Base-by-base conservation (phyloP, 2,797 vertebrate species). In the Anolis apletophallus region DNA sequence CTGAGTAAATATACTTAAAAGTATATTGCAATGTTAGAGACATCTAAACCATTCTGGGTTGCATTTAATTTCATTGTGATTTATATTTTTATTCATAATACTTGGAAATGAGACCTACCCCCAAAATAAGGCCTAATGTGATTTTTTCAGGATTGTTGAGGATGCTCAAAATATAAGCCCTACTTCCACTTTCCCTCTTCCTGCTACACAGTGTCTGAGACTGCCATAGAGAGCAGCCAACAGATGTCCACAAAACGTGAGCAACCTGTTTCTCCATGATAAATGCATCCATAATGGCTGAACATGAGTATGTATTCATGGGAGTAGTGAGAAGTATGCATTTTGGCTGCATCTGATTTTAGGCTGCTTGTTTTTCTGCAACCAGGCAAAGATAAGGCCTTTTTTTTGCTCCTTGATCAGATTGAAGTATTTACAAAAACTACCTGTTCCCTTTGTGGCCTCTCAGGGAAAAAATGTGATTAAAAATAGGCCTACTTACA, bases 401-500 rank as follows among this genome's bases (percentile, higher is more conserved):
- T 50, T 50, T 55, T 50, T 50, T 71, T 57, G 46, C 8, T 73
- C 23, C 32, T 73, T 5, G 34, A 57, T 36, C 17, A 61, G 0
- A 26, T 9, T 57, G 40, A 14, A 67, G 12, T 71, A 61, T 57
- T 72, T 32, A 26, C 36, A 85, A 57, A 16, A 78, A 40, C 77
- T 71, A 40, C 59, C 21, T 8, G n/a, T 69, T 59, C 50, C 78
- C 36, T 61, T 5, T 85, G 54, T 72, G n/a, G 68, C 19, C 36
- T 34, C 26, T 72, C 68, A 85, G 34, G 12, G 16, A 72, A 80
- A 36, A 8, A 23, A 67, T 61, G 29, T n/a, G 36, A 16, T 72
- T 85, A 85, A 80, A 85, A 72, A 80, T 61, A 90, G 92, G 55
- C 85, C 69, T 72, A 93, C 92, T 93, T 94, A 91, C 94, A 94